phyloP scores from a whole-genome alignment of 2,888 invertebrate genomes.

The Rhagophthalmus giganteus region DNA sequence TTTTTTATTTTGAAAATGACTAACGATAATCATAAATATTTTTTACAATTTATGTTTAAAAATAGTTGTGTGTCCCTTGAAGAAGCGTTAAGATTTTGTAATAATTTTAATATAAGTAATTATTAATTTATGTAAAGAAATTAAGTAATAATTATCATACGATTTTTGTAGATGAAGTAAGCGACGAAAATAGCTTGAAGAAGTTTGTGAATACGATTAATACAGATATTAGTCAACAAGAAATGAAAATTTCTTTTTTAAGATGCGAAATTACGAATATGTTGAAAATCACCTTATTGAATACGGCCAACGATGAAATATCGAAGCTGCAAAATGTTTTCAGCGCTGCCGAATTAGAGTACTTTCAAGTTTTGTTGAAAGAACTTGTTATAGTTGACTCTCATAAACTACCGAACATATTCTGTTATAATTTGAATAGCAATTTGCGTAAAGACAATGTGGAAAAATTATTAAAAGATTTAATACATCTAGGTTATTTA shows the following conservation, averaged over 20 bases:
- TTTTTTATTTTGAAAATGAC: constrained; percentile 2
- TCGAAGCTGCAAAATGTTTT: constrained; percentile 42
- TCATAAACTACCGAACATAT: constrained; percentile 39
- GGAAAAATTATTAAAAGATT: constrained; percentile 28
- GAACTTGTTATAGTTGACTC: constrained; percentile 43
- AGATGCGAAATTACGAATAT: constrained; percentile 46
- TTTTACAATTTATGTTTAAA: constrained; percentile 45
- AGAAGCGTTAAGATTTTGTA: constrained; percentile 36
- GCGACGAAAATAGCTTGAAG: constrained; percentile 27
- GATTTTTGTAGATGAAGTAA: constrained; percentile 12
- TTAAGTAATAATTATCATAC: background rate
- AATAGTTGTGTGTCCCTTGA: constrained; percentile 39
- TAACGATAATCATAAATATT: constrained; percentile 35
- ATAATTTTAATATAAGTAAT: constrained; percentile 1
- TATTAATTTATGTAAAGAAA: background rate
- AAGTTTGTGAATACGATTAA: constrained; percentile 42
- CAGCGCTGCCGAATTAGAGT: constrained; percentile 43
- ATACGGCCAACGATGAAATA: constrained; percentile 46
- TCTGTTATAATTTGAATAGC: constrained; percentile 44
- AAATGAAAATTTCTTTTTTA: constrained; percentile 40
- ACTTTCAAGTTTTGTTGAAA: constrained; percentile 46
- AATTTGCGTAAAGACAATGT: constrained; percentile 40
- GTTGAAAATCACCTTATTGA: constrained; percentile 41
- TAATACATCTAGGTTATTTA: constrained; percentile 38
- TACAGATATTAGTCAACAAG: constrained; percentile 42